These are phyloP conservation scores for Mormoops blainvillei DNA, from an alignment of 2,113 vertebrate genomes.

Conservation along the genomic window DNA sequence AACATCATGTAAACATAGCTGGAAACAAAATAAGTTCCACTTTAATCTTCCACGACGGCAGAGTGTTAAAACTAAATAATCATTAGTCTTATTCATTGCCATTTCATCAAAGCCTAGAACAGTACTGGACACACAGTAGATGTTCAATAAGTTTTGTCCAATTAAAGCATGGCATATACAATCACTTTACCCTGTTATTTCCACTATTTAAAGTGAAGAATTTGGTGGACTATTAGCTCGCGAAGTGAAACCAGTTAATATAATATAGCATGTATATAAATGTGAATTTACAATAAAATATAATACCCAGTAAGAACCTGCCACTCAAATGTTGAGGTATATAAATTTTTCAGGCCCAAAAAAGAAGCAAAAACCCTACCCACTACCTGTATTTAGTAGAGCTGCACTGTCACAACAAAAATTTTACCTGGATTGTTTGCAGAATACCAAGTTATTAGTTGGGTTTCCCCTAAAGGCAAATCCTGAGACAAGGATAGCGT, in stretches of 20 bases:
- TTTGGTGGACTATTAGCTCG: neutral
- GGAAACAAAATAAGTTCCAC: constrained; percentile 16
- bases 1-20: constrained; percentile 1
- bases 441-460: neutral
- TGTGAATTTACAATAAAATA: neutral
- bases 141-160: neutral
- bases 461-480: neutral
- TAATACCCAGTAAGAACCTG: neutral
- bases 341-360: neutral
- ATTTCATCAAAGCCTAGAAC: neutral
- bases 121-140: neutral
- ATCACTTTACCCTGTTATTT: neutral
- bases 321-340: neutral
- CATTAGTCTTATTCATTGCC: neutral
- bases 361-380: constrained; percentile 3
- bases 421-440: neutral
- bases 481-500: neutral
- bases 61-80: constrained; percentile 11
- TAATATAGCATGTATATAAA: neutral
- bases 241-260: constrained; percentile 10
- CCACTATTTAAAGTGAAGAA: neutral
- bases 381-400: neutral
- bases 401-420: neutral
- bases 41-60: neutral
- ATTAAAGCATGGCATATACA: neutral